Percentiles rank a stretch among this genome's conserved stretches.
Evolutionary conservation across 2,113 vertebrate genomes (phyloP).

Genomic region (Heliornis fulica): DNA sequence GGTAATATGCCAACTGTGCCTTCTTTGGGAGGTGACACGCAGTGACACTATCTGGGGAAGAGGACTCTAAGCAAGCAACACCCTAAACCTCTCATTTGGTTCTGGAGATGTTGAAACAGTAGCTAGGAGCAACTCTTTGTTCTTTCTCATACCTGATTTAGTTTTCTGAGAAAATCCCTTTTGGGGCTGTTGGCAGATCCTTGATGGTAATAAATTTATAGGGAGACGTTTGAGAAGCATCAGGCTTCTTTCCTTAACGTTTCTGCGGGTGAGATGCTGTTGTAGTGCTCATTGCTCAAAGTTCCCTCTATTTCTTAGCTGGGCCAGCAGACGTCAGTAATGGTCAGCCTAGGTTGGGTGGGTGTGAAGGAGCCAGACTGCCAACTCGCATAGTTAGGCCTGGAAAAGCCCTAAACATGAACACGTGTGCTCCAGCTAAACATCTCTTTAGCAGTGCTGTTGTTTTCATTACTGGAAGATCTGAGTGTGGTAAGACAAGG

Average conservation of each 20-base stretch:
- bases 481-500: neutral
- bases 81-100: neutral
- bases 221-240: neutral
- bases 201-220: neutral
- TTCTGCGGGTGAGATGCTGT: neutral
- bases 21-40: neutral
- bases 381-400: neutral
- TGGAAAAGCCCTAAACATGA: neutral
- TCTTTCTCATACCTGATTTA: neutral
- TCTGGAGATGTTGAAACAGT: neutral
- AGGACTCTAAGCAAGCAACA: neutral
- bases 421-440: neutral
- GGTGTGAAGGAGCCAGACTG: neutral
- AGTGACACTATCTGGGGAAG: neutral
- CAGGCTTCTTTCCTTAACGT: neutral
- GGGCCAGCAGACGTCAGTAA: neutral
- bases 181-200: neutral
- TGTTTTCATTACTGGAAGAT: neutral
- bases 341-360: neutral
- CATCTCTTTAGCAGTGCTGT: neutral
- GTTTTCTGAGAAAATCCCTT: neutral
- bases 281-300: neutral
- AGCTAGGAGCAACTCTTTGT: neutral
- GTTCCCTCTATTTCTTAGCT: neutral
- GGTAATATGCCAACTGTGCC: neutral